A percentile compares a stretch with the other conserved stretches of the same genome.
These are phyloP conservation scores for Megathymus violae DNA, from an alignment of 1,140 invertebrate species.

Conservation along the genomic window DNA sequence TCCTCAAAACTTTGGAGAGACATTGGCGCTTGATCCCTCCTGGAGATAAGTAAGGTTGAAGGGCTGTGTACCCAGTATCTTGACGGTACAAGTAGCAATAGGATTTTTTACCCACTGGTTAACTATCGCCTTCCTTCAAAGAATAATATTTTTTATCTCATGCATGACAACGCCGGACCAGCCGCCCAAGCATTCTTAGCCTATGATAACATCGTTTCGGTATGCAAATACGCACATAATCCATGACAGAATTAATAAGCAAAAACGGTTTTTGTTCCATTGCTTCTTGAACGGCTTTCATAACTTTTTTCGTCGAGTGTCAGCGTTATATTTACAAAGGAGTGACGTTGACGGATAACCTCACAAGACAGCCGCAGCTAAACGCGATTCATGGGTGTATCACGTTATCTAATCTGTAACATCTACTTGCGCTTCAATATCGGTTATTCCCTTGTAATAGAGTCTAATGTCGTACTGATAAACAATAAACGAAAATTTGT, in stretches of 20 bases:
- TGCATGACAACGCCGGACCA: too few relatives aligned
- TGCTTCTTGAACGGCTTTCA: slow-evolving; percentile 18
- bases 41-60: too few relatives aligned
- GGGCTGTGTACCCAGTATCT: too few relatives aligned
- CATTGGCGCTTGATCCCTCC: too few relatives aligned
- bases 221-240: slow-evolving; percentile 23
- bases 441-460: background rate
- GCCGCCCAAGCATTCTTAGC: too few relatives aligned
- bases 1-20: too few relatives aligned
- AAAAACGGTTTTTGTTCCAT: slow-evolving; percentile 40
- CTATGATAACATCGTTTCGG: slow-evolving; percentile 20
- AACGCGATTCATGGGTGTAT: slow-evolving; percentile 43
- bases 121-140: too few relatives aligned
- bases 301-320: slow-evolving; percentile 41
- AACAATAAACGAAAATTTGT: too few relatives aligned
- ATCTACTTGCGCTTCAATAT: background rate
- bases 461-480: background rate
- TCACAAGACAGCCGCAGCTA: slow-evolving; percentile 36
- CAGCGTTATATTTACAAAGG: slow-evolving; percentile 44
- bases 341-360: slow-evolving; percentile 51
- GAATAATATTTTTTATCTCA: too few relatives aligned
- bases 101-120: too few relatives aligned
- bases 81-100: too few relatives aligned
- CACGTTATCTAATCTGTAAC: slow-evolving; percentile 29
- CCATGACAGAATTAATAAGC: slow-evolving; percentile 41